Evolutionary conservation across 2,797 vertebrate genomes (phyloP).

Genomic region (Takifugu ocellatus): DNA sequence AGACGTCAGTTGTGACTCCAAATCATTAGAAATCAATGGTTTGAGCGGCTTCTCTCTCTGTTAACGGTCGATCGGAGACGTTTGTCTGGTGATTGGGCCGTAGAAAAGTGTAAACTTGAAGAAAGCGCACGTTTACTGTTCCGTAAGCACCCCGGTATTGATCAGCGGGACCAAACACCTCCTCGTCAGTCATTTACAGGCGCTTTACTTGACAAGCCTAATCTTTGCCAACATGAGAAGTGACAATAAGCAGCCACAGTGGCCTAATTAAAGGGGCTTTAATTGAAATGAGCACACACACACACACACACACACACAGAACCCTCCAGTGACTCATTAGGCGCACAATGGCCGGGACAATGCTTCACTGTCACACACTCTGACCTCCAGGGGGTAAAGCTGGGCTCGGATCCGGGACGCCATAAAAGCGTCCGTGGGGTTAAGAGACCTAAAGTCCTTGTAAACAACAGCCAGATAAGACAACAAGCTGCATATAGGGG

Average conservation of each 20-base stretch:
- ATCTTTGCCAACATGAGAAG: constrained; percentile 56
- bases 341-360: constrained; percentile 59
- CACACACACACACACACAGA: constrained; percentile 20
- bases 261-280: constrained; percentile 65
- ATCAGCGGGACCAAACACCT: constrained; percentile 18
- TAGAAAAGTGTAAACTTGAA: not conserved
- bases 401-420: constrained; percentile 52
- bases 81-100: too few relatives aligned
- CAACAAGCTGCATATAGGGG: constrained; percentile 36
- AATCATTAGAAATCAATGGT: too few relatives aligned
- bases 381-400: constrained; percentile 41
- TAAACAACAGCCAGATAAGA: constrained; percentile 41
- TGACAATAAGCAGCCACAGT: constrained; percentile 60
- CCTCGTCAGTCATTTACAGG: constrained; percentile 34
- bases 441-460: constrained; percentile 25
- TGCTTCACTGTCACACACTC: constrained; percentile 40
- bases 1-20: too few relatives aligned
- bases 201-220: constrained; percentile 59
- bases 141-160: constrained; percentile 15
- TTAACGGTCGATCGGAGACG: too few relatives aligned
- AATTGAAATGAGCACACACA: constrained; percentile 59
- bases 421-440: constrained; percentile 40
- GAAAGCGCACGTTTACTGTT: not conserved
- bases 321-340: constrained; percentile 65
- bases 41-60: too few relatives aligned